phyloP scores from a whole-genome alignment of 2,888 invertebrate genomes.

The Scotopteryx bipunctaria region DNA sequence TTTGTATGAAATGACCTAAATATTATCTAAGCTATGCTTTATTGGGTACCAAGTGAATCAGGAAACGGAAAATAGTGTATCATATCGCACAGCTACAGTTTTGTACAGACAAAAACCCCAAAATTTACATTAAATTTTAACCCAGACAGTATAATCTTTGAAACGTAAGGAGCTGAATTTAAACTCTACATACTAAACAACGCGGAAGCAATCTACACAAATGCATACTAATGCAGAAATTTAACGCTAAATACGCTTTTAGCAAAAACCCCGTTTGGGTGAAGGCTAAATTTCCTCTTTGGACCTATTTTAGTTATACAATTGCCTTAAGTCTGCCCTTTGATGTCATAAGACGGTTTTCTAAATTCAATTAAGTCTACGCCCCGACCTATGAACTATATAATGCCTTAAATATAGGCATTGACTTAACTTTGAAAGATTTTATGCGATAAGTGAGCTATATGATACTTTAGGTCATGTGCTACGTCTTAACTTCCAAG shows the following conservation, averaged over 20 bases:
- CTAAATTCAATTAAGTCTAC: not conserved
- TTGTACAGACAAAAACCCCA: not conserved
- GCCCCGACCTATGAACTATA: no score
- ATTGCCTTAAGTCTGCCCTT: slow-evolving; percentile 6
- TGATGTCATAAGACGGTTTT: not conserved
- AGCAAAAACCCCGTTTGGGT: slow-evolving; percentile 17
- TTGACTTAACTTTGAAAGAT: no score
- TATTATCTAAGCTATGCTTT: no score
- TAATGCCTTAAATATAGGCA: no score
- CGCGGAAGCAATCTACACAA: slow-evolving; percentile 38
- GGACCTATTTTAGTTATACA: slow-evolving; percentile 18
- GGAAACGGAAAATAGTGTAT: no score
- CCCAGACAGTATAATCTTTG: slow-evolving; percentile 24
- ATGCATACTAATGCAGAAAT: slow-evolving; percentile 44
- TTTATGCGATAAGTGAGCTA: no score
- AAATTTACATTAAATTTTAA: slow-evolving; percentile 17
- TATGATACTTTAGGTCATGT: no score
- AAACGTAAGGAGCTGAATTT: slow-evolving; percentile 31
- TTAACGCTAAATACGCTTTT: slow-evolving; percentile 39
- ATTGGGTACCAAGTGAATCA: no score
- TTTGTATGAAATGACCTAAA: no score
- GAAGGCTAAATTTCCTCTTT: slow-evolving; percentile 21
- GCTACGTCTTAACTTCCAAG: no score
- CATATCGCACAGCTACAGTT: no score
- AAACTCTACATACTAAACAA: slow-evolving; percentile 34